Percentiles rank a stretch among this genome's conserved stretches.
Conservation (phyloP, 2,888 invertebrate species). For the Phlogophora meticulosa region DNA sequence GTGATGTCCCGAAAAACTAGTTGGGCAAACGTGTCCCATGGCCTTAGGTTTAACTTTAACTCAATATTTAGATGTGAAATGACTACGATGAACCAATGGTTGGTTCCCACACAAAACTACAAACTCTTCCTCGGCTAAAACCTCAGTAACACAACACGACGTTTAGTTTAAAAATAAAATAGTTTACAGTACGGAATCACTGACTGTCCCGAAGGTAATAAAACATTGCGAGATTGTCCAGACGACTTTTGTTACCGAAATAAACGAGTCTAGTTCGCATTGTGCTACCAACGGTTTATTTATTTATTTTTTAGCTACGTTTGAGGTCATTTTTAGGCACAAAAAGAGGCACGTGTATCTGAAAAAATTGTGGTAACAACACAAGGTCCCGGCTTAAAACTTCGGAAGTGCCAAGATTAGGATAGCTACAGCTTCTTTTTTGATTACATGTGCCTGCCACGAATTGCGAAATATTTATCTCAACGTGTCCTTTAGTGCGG, state of each 20-base stretch:
- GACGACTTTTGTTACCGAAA: constrained; percentile 66
- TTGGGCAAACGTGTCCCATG: no score
- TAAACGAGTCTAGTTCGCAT: constrained; percentile 56
- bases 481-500: neutral
- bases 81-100: neutral
- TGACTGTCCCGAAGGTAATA: constrained; percentile 63
- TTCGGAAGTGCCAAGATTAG: constrained; percentile 1
- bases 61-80: neutral
- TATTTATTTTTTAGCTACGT: constrained; percentile 33
- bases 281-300: constrained; percentile 48
- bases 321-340: constrained; percentile 22
- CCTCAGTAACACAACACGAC: constrained; percentile 36
- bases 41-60: no score
- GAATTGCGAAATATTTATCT: neutral
- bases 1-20: no score
- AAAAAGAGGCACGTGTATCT: neutral
- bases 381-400: neutral
- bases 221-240: constrained; percentile 67
- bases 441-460: neutral
- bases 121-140: constrained; percentile 27
- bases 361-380: neutral
- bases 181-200: constrained; percentile 56
- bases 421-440: neutral
- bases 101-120: neutral
- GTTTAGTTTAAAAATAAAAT: constrained; percentile 65